These are phyloP conservation scores for Cynocephalus volans DNA, from an alignment of 2,113 vertebrate genomes.

Conservation along the genomic window DNA sequence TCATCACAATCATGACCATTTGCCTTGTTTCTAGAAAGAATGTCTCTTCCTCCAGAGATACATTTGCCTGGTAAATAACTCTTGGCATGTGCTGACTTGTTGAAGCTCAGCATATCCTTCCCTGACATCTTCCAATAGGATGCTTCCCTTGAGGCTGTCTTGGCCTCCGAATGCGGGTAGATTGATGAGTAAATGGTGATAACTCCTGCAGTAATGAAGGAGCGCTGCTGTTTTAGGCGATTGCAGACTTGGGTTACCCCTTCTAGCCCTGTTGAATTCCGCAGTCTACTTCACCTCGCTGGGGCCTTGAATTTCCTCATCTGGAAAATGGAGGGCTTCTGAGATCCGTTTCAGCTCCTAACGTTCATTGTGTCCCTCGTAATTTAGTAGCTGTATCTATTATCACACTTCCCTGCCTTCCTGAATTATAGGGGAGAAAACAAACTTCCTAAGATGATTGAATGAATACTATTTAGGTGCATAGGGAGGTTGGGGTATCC, in stretches of 20 bases:
- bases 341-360: neutral
- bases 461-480: neutral
- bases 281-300: neutral
- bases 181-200: neutral
- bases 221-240: neutral
- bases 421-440: neutral
- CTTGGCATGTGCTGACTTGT: constrained; percentile 12
- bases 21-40: neutral
- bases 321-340: neutral
- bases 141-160: neutral
- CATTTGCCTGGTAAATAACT: neutral
- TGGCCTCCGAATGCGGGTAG: constrained; percentile 1
- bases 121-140: neutral
- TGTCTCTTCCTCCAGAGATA: neutral
- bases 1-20: neutral
- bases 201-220: neutral
- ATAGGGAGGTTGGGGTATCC: neutral
- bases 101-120: neutral
- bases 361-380: neutral
- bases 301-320: neutral
- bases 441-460: neutral
- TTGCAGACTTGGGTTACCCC: neutral
- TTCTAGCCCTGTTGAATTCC: neutral
- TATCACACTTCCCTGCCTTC: neutral
- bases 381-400: neutral